Base-by-base conservation (phyloP, 2,797 vertebrate species). In the Crenichthys baileyi region DNA sequence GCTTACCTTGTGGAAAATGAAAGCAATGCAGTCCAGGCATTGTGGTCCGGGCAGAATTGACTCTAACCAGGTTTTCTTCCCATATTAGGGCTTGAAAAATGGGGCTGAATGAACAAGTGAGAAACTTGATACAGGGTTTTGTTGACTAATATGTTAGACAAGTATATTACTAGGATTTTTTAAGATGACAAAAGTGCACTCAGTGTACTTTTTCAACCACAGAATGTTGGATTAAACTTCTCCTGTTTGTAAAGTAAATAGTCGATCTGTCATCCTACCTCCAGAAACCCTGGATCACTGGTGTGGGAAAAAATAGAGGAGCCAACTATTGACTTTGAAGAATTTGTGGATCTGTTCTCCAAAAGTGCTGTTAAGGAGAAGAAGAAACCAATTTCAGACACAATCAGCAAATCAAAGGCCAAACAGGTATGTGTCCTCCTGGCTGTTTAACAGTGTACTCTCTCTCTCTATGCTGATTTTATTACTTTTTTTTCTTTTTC, bases 341-440 rank as follows among this genome's bases (percentile, higher is more conserved):
- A 99, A 85, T 98, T 99, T 95, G 97, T 99, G 90, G 97, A 98
- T 82, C 95, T 98, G 7, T 99, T 99, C 93, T 97, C 98, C 87
- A 99, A 99, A 96, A 97, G 95, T 86, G 96, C 97, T 56, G 95
- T 99, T 31, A 99, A 98, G 92, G 97, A 98, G 90, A 98, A 98
- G 93, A 99, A 99, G 94, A 99, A 99, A 89, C 98, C 98, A 1
- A 97, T 99, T 94, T 98, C 97, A 61, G 98, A 99, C 86, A 99
- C 98, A 86, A 99, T 99, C 92, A 97, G 96, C 90, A 99, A 99
- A 93, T 97, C 97, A 2, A 99, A 99, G 92, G 95, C 96, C 79
- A 99, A 98, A 87, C 98, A 99, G 96, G 98, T 99, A 91, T 73
- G n/a, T 48, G 20, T 41, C 9, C 72, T 36, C 56, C 44, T 39